Evolutionary conservation across 2,113 vertebrate species (phyloP), one percentile per base, ranked within the genome.

Genomic region (Zosterops borbonicus): DNA sequence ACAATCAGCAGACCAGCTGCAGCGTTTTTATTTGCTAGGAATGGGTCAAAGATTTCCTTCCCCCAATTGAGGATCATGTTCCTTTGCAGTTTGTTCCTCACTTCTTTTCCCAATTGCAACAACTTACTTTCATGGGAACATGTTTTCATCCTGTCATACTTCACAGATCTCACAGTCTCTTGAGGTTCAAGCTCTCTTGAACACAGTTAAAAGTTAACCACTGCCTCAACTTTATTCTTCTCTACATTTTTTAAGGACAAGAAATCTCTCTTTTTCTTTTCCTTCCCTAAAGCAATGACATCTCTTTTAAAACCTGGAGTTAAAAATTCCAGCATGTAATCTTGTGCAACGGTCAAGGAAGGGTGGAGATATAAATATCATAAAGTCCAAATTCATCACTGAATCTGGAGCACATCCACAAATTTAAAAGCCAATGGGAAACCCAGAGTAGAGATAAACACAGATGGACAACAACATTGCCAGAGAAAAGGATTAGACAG

Each of bases 311-410:
- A 94, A 92, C 12, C 41, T 70, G 55, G 55, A 25, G 15, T 87
- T 95, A 89, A 58, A 88, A 93, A 71, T 90, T 90, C 83, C 76
- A 81, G 20, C 41, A 56, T 83, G 79, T 88, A 88, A 81, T 75
- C 82, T 92, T 95, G 55, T 78, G 79, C 92, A 96, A 90, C 22
- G 41, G 21, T 60, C 69, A 89, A 68, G 89, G 89, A 95, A 87
- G 95, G 92, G 90, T 70, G 93, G 96, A 95, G 94, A 89, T 94
- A 92, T 64, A 94, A 96, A 92, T 95, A 96, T 85, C 52, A 81
- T 68, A 37, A 83, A 90, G 69, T 92, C 81, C 83, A 94, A 95
- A 95, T 83, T 87, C 88, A 90, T 92, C 79, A 83, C 28, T 5
- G 25, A 78, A 75, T 83, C 90, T 97, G 96, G 96, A 95, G 79